Base-by-base conservation (phyloP, 2,888 invertebrate genomes). In the Eupithecia pulchellata region DNA sequence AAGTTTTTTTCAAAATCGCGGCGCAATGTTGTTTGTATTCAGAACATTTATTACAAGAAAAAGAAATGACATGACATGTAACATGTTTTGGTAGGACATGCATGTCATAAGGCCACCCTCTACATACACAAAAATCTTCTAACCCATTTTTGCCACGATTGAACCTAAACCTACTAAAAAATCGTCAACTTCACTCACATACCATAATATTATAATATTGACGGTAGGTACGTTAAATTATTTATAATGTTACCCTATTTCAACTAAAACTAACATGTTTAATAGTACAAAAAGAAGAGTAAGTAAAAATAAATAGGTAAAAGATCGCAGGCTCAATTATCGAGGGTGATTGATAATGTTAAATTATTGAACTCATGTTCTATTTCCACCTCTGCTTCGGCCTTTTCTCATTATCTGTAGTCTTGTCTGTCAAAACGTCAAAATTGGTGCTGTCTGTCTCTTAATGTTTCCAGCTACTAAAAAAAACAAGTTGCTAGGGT, bases 401-500 rank as follows among this genome's bases (percentile, higher is more conserved):
- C 47, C 47, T 47, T 20, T 20, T 25, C 25, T 39, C 39, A 36
- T 2, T 14, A 17, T 5, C 42, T n/a, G 32, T 39, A n/a, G n/a
- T n/a, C 42, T 42, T 42, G 42, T 42, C 42, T 14, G 47, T 47
- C 47, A 52, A 25, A 52, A 52, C 52, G 52, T 52, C 52, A 47
- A 20, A 47, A 11, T 47, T 47, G 20, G 20, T 4, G 25, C 9
- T 47, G 47, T 20, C 20, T 42, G n/a, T 42, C n/a, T n/a, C n/a
- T 9, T 47, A 52, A 52, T 52, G 52, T 52, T 52, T 52, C 52
- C 52, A 52, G 52, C 52, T 47, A 20, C 9, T 11, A 20, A 9
- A 47, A 20, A 20, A 20, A 11, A 20, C 39, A 17, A 4, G 1
- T 13, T n/a, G 4, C 14, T 8, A 42, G 1, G n/a, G 2, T 42